phyloP scores from a whole-genome alignment of 1,140 invertebrate genomes.

The Linepithema humile region DNA sequence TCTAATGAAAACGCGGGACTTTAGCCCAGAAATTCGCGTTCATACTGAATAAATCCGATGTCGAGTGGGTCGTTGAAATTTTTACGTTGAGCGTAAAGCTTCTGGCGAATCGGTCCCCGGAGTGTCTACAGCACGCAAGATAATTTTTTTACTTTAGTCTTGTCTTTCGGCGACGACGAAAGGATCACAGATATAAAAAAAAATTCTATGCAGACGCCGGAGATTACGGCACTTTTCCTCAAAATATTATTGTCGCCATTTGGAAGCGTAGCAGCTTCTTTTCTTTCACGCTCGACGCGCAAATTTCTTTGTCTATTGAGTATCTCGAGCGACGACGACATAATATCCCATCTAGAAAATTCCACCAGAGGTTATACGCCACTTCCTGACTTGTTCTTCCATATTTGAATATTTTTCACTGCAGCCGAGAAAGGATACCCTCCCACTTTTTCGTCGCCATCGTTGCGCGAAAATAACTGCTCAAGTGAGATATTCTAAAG shows the following conservation, averaged over 20 bases:
- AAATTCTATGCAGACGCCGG: neutral
- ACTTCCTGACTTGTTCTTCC: neutral
- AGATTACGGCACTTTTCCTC: conserved; percentile 43
- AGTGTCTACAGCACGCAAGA: neutral
- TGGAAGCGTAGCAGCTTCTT: conserved; percentile 15
- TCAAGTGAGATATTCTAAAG: conserved; percentile 38
- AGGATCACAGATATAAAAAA: conserved; percentile 23
- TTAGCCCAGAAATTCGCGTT: conserved; percentile 1
- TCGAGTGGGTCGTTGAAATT: conserved; percentile 43
- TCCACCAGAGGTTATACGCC: neutral
- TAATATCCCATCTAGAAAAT: conserved; percentile 32
- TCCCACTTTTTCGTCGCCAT: neutral
- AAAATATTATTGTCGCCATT: conserved; percentile 34
- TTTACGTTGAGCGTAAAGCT: conserved; percentile 39
- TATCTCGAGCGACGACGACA: neutral
- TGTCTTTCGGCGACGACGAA: neutral
- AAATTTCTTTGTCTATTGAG: conserved; percentile 12
- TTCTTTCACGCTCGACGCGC: conserved; percentile 19
- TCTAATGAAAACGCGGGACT: conserved; percentile 15
- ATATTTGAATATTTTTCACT: conserved; percentile 13
- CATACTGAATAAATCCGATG: conserved; percentile 40
- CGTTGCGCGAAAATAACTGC: neutral
- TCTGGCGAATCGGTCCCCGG: neutral
- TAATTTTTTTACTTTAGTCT: neutral
- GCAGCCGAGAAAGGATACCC: neutral